Evolutionary conservation across 1,140 invertebrate genomes (phyloP), one percentile per base, ranked within the genome.

Genomic region (Chrysomallon squamiferum): DNA sequence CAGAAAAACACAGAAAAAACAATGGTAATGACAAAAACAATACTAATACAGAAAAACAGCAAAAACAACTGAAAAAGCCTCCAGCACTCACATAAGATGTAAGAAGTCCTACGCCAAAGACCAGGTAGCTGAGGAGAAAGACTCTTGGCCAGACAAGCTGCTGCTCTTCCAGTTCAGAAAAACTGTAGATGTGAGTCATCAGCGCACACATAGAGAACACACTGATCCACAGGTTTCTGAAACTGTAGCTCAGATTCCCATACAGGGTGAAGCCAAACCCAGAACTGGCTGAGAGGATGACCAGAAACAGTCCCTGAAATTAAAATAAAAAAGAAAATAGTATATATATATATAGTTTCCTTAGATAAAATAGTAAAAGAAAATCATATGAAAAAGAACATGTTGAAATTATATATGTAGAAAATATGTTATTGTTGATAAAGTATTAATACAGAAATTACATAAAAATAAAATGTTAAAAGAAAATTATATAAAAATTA

Each of bases 51-150:
- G 5, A 38, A 7, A 38, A 38, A 15, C 35, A 38, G 6, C 6
- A 38, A 38, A 5, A 38, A 7, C 15, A 38, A 38, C 6, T 7
- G 35, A 38, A 15, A 38, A 38, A 38, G 35, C 35, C 35, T 2
- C n/a, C 45, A 20, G 13, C 45, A 82, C 83, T 83, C 75, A 84
- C 83, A 75, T 84, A 84, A 33, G 71, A 59, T 9, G 73, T 69
- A 18, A 82, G 54, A 18, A 82, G 59, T 41, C 80, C 82, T 38
- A 72, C 67, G 0, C 52, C 71, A 61, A 82, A 73, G 29, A 79
- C 66, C 20, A 69, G 64, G 62, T 71, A 73, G 27, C 72, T 74
- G 11, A 83, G 59, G 1, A 80, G 30, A 60, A 79, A 80, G 0
- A 84, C 35, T 38, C 29, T 43, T 50, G 58, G 47, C 57, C 64